Evolutionary conservation across 2,888 invertebrate genomes (phyloP).

Genomic region (Andrena chrysosceles): DNA sequence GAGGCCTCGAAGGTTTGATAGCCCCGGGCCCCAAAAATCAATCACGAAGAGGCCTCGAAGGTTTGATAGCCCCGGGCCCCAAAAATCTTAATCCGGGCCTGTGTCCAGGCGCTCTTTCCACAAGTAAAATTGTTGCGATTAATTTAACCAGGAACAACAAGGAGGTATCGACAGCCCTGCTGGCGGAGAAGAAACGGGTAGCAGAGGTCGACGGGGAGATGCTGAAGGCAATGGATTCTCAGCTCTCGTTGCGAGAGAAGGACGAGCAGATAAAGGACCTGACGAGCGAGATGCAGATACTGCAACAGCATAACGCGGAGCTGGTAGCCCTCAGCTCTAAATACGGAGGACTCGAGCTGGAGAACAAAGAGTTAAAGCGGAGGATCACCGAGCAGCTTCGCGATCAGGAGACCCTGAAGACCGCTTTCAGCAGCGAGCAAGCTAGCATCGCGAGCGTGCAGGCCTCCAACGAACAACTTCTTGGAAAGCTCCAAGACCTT

Average conservation of each 20-base stretch:
- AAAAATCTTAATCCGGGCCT: no score
- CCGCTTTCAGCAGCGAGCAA: slow-evolving; percentile 77
- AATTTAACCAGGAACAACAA: slow-evolving; percentile 73
- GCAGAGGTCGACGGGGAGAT: slow-evolving; percentile 76
- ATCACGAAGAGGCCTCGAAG: no score
- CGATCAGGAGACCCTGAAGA: slow-evolving; percentile 76
- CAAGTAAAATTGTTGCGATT: not conserved
- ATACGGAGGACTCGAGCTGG: slow-evolving; percentile 76
- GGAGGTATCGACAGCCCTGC: slow-evolving; percentile 70
- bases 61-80: no score
- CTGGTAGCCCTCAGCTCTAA: slow-evolving; percentile 78
- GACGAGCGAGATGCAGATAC: slow-evolving; percentile 76
- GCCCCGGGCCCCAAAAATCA: no score
- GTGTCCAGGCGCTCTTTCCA: not conserved
- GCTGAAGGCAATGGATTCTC: slow-evolving; percentile 70
- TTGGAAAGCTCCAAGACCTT: slow-evolving; percentile 78
- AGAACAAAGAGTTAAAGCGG: slow-evolving; percentile 79
- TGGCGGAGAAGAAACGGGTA: slow-evolving; percentile 74
- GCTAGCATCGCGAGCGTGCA: slow-evolving; percentile 76
- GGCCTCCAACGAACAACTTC: slow-evolving; percentile 77
- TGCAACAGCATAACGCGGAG: slow-evolving; percentile 82
- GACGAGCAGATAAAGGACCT: slow-evolving; percentile 80
- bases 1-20: no score
- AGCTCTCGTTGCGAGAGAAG: slow-evolving; percentile 75
- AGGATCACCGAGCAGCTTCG: slow-evolving; percentile 76